These are phyloP conservation scores for Drosophila tristis DNA, from an alignment of 1,140 invertebrate genomes.

Conservation along the genomic window DNA sequence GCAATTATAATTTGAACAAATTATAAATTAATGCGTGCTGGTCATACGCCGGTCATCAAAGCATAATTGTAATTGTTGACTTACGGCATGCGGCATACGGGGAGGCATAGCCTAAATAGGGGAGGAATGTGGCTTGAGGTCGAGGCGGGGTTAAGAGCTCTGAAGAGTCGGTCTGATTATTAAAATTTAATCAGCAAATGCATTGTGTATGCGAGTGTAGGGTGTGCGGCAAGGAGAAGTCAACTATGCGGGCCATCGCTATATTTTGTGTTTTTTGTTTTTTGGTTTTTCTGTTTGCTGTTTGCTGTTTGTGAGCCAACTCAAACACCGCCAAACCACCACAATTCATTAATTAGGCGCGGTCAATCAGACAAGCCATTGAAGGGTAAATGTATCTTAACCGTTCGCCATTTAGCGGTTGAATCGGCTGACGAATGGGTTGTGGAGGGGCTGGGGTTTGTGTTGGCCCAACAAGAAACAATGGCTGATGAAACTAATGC, in stretches of 20 bases:
- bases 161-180: conserved; percentile 41
- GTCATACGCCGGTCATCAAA: conserved; percentile 71
- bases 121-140: not conserved
- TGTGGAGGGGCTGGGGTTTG: not conserved
- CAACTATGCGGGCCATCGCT: conserved; percentile 41
- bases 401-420: conserved; percentile 45
- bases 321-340: conserved; percentile 38
- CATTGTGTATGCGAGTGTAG: conserved; percentile 6
- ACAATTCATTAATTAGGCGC: conserved; percentile 58
- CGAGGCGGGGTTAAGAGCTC: conserved; percentile 23
- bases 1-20: conserved; percentile 79
- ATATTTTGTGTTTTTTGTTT: not conserved
- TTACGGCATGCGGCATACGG: conserved; percentile 24
- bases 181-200: conserved; percentile 48
- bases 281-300: no score
- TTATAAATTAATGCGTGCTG: conserved; percentile 76
- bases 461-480: not conserved
- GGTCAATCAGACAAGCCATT: conserved; percentile 44
- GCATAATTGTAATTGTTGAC: conserved; percentile 75
- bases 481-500: not conserved
- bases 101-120: not conserved
- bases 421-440: not conserved
- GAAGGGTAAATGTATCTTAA: conserved; percentile 16
- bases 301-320: conserved; percentile 5
- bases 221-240: conserved; percentile 24